A percentile compares a stretch with the other conserved stretches of the same genome.
Evolutionary conservation across 2,113 vertebrate species (phyloP).

Genomic region (Python bivittatus): DNA sequence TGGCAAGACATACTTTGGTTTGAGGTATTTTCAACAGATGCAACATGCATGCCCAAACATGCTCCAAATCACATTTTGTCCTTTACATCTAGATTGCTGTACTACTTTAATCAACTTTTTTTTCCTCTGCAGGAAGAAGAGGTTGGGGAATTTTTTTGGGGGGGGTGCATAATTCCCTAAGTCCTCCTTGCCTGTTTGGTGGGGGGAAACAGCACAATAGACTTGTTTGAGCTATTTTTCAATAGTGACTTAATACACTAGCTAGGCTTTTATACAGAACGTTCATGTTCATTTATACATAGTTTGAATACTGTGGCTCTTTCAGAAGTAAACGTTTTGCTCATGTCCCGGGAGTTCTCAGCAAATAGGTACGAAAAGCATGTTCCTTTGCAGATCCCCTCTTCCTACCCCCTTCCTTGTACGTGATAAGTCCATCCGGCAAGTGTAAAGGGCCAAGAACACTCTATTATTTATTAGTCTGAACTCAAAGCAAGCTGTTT

Average conservation of each 20-base stretch:
- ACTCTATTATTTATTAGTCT: constrained; percentile 10
- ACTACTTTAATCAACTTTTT: background rate
- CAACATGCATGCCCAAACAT: background rate
- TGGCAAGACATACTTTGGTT: background rate
- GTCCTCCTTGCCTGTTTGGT: background rate
- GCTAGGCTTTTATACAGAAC: background rate
- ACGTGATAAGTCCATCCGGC: background rate
- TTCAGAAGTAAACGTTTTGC: background rate
- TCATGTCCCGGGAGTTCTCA: constrained; percentile 4
- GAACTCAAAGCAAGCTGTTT: background rate
- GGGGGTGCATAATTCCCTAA: background rate
- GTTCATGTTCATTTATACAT: background rate
- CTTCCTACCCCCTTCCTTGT: background rate
- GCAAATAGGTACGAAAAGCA: constrained; percentile 25
- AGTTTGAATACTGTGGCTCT: background rate
- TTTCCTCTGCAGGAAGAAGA: background rate
- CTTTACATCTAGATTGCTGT: background rate
- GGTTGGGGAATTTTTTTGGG: background rate
- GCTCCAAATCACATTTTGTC: background rate
- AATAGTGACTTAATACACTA: background rate
- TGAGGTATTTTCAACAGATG: background rate
- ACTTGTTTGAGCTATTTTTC: background rate
- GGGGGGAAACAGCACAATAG: background rate
- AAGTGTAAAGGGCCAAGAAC: background rate
- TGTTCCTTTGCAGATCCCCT: background rate